Evolutionary conservation across 2,888 invertebrate genomes (phyloP).

Genomic region (Bruchidius siliquastri): DNA sequence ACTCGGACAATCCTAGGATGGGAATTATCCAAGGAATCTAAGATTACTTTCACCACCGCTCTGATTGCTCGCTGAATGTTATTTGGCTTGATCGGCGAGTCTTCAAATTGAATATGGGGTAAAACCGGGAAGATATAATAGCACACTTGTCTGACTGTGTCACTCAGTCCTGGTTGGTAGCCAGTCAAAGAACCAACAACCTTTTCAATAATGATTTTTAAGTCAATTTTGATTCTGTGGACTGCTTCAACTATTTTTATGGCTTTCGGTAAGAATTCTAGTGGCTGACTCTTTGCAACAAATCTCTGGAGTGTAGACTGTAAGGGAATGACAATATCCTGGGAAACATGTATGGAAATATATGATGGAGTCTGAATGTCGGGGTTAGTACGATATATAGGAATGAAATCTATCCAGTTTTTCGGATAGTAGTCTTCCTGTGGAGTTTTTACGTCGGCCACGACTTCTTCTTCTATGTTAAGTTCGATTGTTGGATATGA

Average conservation of each 20-base stretch:
- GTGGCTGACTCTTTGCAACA: not conserved
- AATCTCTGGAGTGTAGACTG: not conserved
- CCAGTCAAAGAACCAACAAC: not conserved
- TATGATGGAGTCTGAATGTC: not conserved
- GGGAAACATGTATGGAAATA: not conserved
- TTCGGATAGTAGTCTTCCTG: not conserved
- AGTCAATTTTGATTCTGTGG: not conserved
- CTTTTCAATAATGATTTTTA: not conserved
- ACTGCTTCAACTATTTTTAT: not conserved
- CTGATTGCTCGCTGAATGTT: not conserved
- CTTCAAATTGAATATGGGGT: not conserved
- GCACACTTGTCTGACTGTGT: not conserved
- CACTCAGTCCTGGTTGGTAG: not conserved
- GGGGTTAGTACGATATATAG: not conserved
- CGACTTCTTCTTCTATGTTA: too few species aligned
- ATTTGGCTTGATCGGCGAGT: too few species aligned
- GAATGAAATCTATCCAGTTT: not conserved
- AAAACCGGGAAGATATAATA: not conserved
- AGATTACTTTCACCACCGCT: not conserved
- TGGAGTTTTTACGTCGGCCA: too few species aligned
- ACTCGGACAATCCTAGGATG: not conserved
- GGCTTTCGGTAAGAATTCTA: not conserved
- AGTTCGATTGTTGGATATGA: too few species aligned
- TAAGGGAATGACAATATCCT: not conserved
- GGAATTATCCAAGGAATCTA: not conserved